Evolutionary conservation across 2,113 vertebrate genomes (phyloP), one percentile per base, ranked within the genome.

Genomic region (Embiotoca jacksoni): DNA sequence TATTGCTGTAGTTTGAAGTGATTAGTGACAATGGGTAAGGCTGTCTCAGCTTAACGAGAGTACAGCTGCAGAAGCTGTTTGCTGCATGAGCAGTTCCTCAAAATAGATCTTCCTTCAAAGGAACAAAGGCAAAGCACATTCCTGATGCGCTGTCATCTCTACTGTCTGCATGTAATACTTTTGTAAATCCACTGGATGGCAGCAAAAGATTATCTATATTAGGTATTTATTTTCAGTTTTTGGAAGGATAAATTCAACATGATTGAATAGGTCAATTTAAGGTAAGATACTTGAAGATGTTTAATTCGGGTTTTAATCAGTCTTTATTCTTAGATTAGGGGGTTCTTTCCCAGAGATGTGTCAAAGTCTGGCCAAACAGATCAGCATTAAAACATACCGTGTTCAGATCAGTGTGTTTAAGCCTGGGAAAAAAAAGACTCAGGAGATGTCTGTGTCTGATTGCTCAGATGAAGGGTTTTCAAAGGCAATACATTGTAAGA

Each of bases 171-270:
- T 84, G 81, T 76, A 84, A 60, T 85, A 11, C 6, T 59, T n/a
- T 16, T 53, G 0, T 69, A 13, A 35, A 31, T 72, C 88, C 94
- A 92, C 89, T 77, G 53, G 94, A 70, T 89, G 94, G 92, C 82
- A 89, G 85, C 90, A 91, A 63, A 84, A 56, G 31, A 84, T 67
- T 60, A 57, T 61, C 33, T 36, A 83, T 79, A 44, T 47, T 23
- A 41, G 23, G 16, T 13, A 23, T 81, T 58, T 41, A 6, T 11
- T 30, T 62, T 49, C 4, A 0, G 6, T 13, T 55, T 32, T 39
- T 23, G 36, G 32, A 76, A 37, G 46, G 11, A 4, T 32, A 33
- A 50, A 59, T 57, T 80, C 37, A 60, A 50, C 41, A 33, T 62
- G n/a, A 23, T 6, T 32, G 8, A 0, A 15, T 44, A 46, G 50